A percentile compares a stretch with the other conserved stretches of the same genome.
These are phyloP conservation scores for Coluber constrictor DNA, from an alignment of 2,797 vertebrate species.

Conservation along the genomic window DNA sequence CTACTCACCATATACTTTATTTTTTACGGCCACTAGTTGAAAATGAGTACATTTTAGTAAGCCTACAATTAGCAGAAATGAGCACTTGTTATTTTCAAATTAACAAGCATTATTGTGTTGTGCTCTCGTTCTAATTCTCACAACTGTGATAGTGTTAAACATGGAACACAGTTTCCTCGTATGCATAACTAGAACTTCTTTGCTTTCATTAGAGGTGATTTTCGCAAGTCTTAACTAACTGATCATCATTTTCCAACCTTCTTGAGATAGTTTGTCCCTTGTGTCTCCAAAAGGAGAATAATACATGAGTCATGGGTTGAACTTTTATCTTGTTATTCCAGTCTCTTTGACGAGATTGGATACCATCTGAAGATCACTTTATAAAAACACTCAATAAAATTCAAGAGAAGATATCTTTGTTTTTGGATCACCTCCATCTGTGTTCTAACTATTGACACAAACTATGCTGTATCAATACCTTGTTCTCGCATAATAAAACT, in stretches of 20 bases:
- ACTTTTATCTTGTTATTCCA: background rate
- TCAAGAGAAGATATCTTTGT: background rate
- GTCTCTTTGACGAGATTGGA: background rate
- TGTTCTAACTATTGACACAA: background rate
- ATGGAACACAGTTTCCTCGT: background rate
- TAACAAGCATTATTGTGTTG: background rate
- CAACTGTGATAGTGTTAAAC: background rate
- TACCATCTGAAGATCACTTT: background rate
- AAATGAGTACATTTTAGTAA: background rate
- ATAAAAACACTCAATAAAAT: background rate
- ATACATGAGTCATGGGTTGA: background rate
- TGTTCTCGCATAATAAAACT: background rate
- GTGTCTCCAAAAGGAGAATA: background rate
- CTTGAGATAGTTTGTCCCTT: background rate
- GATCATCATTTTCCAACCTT: background rate
- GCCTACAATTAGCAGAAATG: background rate
- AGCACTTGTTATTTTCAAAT: background rate
- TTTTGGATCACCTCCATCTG: background rate
- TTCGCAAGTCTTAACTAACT: background rate
- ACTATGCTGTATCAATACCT: background rate
- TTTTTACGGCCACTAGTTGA: background rate
- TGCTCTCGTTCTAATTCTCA: background rate
- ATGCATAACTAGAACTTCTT: background rate
- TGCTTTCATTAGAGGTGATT: background rate
- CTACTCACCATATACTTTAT: background rate